phyloP scores from a whole-genome alignment of 2,888 invertebrate species.

The Tipula unca region DNA sequence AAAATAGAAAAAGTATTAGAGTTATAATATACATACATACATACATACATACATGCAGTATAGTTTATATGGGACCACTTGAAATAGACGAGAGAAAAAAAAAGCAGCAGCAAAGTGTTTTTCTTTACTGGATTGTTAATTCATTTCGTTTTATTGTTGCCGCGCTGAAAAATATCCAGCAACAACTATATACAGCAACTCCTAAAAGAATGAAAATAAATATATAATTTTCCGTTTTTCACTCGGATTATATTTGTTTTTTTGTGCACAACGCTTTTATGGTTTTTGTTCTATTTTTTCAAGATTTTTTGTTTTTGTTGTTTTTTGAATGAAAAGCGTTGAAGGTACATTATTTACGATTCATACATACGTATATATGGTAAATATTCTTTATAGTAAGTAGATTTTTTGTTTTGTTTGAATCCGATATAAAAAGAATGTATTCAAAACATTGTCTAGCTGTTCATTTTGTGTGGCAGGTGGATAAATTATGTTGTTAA shows the following conservation, averaged over 20 bases:
- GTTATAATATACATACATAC: neutral
- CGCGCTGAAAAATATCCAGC: neutral
- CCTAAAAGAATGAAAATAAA: neutral
- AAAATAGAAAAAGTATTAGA: neutral
- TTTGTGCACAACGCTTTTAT: neutral
- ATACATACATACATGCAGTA: no score
- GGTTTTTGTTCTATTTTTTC: neutral
- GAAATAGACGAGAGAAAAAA: neutral
- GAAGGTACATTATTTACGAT: neutral
- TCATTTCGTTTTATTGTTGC: constrained; percentile 8
- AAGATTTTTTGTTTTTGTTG: neutral
- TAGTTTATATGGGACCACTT: neutral
- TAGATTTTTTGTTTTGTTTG: neutral
- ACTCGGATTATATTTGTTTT: constrained; percentile 8
- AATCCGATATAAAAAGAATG: neutral
- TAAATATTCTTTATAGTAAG: neutral
- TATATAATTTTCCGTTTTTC: constrained; percentile 8
- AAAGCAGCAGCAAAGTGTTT: neutral
- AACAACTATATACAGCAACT: neutral
- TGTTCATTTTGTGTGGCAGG: neutral
- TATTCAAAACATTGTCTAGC: neutral
- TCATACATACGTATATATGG: neutral
- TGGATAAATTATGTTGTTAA: neutral
- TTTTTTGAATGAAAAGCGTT: neutral
- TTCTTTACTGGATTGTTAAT: constrained; percentile 14